Evolutionary conservation across 2,888 invertebrate species (phyloP).

Genomic region (Troides helena): DNA sequence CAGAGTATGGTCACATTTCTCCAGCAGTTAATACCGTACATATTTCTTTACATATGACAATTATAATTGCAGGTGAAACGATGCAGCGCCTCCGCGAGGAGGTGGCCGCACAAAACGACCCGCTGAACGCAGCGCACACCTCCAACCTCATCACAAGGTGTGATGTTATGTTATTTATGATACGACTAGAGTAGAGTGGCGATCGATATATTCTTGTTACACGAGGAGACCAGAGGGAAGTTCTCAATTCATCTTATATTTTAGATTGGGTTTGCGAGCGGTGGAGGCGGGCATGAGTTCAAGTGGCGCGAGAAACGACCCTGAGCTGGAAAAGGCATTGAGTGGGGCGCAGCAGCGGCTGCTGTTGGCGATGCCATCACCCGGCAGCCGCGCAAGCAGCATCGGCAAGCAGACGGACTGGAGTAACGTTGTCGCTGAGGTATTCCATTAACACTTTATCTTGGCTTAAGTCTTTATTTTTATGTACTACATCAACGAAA

Average conservation of each 20-base stretch:
- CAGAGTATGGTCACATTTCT: too few species aligned
- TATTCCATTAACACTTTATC: conserved; percentile 29
- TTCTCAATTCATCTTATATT: too few species aligned
- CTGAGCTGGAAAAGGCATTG: conserved; percentile 90
- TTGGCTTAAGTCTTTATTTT: too few species aligned
- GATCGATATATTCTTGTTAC: too few species aligned
- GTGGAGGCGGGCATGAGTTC: conserved; percentile 93
- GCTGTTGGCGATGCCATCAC: conserved; percentile 88
- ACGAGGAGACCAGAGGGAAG: too few species aligned
- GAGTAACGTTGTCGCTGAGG: conserved; percentile 84
- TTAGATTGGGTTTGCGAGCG: conserved; percentile 93
- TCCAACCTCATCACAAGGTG: conserved; percentile 60
- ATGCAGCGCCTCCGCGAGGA: conserved; percentile 68
- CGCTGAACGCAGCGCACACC: conserved; percentile 48
- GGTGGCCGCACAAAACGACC: conserved; percentile 47
- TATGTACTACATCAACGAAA: too few species aligned
- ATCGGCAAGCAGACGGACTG: conserved; percentile 81
- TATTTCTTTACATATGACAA: too few species aligned
- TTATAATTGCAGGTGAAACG: conserved; percentile 52
- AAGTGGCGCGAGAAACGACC: conserved; percentile 83
- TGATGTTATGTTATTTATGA: too few species aligned
- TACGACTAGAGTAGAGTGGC: too few species aligned
- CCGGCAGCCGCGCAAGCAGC: conserved; percentile 87
- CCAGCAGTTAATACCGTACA: too few species aligned
- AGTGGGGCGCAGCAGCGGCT: conserved; percentile 89